Base-by-base conservation (phyloP, 2,113 vertebrate genomes). In the Rhinolophus ferrumequinum region DNA sequence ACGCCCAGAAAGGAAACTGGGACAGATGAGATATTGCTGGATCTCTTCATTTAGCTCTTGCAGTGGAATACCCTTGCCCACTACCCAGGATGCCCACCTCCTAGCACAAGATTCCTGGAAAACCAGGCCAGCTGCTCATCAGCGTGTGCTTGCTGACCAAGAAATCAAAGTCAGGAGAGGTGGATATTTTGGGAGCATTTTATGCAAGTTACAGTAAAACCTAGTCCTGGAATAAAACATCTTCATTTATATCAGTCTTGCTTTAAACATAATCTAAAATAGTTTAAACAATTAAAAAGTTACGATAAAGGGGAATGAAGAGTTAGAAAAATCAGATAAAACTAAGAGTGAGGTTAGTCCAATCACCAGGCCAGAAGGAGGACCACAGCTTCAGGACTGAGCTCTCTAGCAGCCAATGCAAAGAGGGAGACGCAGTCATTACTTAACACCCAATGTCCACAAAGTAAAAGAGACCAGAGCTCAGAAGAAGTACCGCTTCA, bases 261-360 rank as follows among this genome's bases (percentile, higher is more conserved):
- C 28, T 96, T 79, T 79, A 77, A 87, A 88, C 44, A 75, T 80
- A n/a, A 96, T 92, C 47, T 41, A 73, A 90, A 73, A 86, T 69
- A 81, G n/a, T 35, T 60, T 44, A 90, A 80, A 88, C 2, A 58
- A 72, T 54, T 76, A 30, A 12, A 81, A 56, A 90, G 69, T 62
- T 26, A 64, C 12, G 30, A 28, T 7, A 13, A 88, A 8, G 33
- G 21, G 30, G 79, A 80, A 79, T 56, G 8, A 81, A 80, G 21
- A 92, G 47, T 90, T 93, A 95, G 64, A 72, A 93, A 96, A 88
- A 79, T 66, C 16, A 47, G 19, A 70, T 69, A 38, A 75, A 82
- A 86, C 22, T 50, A 90, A 56, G 62, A 84, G 11, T 56, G 10
- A 82, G 15, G 47, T 79, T 26, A 62, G 2, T 69, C 33, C 60